phyloP scores from a whole-genome alignment of 2,888 invertebrate species.

The Tachina fera region DNA sequence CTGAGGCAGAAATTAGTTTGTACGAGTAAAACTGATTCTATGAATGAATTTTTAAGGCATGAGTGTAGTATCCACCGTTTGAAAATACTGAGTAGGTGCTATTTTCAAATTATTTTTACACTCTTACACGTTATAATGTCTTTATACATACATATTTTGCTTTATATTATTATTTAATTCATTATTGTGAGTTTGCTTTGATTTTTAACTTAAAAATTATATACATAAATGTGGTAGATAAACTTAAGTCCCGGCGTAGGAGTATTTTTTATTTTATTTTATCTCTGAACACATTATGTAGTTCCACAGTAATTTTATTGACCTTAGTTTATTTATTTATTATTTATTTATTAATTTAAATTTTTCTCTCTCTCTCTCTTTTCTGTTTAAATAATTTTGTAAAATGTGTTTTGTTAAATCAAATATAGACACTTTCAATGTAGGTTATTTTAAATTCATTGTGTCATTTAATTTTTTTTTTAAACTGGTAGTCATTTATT shows the following conservation, averaged over 20 bases:
- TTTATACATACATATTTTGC: not conserved
- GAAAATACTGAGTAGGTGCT: slow-evolving; percentile 58
- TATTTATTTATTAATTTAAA: not conserved
- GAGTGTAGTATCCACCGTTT: slow-evolving; percentile 43
- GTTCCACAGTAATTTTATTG: slow-evolving; percentile 29
- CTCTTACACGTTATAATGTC: slow-evolving; percentile 13
- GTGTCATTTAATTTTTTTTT: slow-evolving; percentile 38
- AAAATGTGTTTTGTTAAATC: slow-evolving; percentile 27
- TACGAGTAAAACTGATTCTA: slow-evolving; percentile 7
- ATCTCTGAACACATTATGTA: slow-evolving; percentile 3
- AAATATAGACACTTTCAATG: slow-evolving; percentile 3
- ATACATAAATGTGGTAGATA: not conserved
- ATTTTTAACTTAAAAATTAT: slow-evolving; percentile 10
- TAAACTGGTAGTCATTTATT: slow-evolving; percentile 5
- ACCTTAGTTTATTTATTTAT: slow-evolving; percentile 39
- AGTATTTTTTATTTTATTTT: slow-evolving; percentile 32
- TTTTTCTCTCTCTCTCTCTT: not conserved
- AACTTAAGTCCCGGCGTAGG: slow-evolving; percentile 40
- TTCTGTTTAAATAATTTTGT: slow-evolving; percentile 23
- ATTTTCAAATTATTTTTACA: slow-evolving; percentile 52
- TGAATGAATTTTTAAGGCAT: slow-evolving; percentile 57
- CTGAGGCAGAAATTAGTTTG: not conserved
- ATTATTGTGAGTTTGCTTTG: slow-evolving; percentile 31
- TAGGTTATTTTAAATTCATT: slow-evolving; percentile 26
- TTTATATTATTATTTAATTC: slow-evolving; percentile 23